phyloP scores from a whole-genome alignment of 2,113 vertebrate genomes.

The Romanogobio albipinnatus region DNA sequence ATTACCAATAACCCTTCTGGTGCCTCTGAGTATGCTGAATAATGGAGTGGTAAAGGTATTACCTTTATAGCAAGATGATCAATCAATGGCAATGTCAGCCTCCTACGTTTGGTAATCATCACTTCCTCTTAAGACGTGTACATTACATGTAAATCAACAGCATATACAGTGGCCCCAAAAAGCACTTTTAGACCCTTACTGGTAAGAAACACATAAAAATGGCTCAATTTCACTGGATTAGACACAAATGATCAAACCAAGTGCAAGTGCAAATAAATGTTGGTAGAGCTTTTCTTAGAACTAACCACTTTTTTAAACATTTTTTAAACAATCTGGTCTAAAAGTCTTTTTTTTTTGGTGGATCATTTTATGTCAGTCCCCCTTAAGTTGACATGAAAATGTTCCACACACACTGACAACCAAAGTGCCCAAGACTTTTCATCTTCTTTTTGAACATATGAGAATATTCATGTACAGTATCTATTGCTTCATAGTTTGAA shows the following conservation, averaged over 20 bases:
- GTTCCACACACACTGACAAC: not conserved
- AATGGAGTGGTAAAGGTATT: not conserved
- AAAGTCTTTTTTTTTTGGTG: not conserved
- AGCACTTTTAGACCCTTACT: not conserved
- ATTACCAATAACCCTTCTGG: slow-evolving; percentile 27
- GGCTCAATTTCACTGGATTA: not conserved
- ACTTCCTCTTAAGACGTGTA: not conserved
- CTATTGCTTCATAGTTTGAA: not conserved
- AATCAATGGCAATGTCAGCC: not conserved
- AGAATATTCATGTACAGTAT: not conserved
- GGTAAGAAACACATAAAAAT: not conserved
- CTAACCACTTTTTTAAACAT: not conserved
- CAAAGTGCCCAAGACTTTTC: not conserved
- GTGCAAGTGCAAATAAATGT: not conserved
- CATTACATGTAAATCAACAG: not conserved
- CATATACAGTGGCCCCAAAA: not conserved
- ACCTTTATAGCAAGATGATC: not conserved
- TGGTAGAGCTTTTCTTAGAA: not conserved
- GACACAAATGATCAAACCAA: not conserved
- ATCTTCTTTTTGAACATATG: not conserved
- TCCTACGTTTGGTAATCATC: not conserved
- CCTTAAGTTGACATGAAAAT: not conserved
- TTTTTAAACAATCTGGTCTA: not conserved
- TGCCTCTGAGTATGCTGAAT: slow-evolving; percentile 2
- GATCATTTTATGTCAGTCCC: not conserved